These are phyloP conservation scores for Orthosia gracilis DNA, from an alignment of 2,888 invertebrate genomes.

Conservation along the genomic window DNA sequence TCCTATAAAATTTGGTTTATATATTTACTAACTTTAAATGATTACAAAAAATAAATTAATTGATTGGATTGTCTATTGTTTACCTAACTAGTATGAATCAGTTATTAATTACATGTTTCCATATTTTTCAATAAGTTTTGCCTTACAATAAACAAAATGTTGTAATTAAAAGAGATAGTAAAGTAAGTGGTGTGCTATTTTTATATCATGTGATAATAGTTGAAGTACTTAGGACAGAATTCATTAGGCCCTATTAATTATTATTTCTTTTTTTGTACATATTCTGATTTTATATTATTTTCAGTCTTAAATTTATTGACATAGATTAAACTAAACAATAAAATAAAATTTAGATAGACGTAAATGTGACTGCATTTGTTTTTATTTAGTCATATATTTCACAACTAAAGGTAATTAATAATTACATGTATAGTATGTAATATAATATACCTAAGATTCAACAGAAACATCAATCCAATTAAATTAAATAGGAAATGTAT, in stretches of 20 bases:
- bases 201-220: not conserved
- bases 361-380: not conserved
- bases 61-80: not conserved
- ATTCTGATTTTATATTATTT: too few relatives aligned
- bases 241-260: not conserved
- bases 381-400: conserved; percentile 19
- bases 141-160: not conserved
- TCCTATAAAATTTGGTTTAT: not conserved
- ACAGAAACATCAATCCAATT: not conserved
- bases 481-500: not conserved
- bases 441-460: not conserved
- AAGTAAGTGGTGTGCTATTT: not conserved
- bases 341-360: too few relatives aligned
- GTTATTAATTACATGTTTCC: not conserved
- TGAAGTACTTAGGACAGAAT: not conserved
- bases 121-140: not conserved
- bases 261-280: too few relatives aligned
- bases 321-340: too few relatives aligned
- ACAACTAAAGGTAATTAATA: conserved; percentile 26
- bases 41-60: not conserved
- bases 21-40: not conserved
- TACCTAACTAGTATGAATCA: not conserved
- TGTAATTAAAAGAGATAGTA: not conserved
- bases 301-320: too few relatives aligned
- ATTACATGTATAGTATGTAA: not conserved